phyloP scores from a whole-genome alignment of 2,113 vertebrate genomes.

The Ptychochromis oligacanthus region DNA sequence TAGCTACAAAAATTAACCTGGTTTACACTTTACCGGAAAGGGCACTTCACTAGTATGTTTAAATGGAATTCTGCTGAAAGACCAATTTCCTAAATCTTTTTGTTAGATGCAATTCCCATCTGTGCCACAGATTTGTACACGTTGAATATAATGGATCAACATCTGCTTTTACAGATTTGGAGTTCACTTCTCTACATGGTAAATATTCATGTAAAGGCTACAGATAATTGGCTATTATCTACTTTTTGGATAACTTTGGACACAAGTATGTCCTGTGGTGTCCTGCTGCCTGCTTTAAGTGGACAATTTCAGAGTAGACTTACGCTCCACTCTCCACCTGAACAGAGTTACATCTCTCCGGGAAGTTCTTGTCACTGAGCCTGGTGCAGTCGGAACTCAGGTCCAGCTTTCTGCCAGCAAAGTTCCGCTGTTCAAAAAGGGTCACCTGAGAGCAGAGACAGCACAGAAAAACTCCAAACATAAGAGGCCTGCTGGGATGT shows the following conservation, averaged over 20 bases:
- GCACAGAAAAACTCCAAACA: neutral
- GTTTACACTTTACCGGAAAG: no score
- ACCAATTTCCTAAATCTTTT: no score
- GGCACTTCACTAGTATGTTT: no score
- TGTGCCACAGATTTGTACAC: no score
- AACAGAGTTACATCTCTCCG: slow-evolving; percentile 84
- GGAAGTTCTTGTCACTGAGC: slow-evolving; percentile 81
- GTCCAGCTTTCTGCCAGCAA: slow-evolving; percentile 79
- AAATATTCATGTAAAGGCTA: rapidly evolving
- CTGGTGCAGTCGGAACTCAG: slow-evolving; percentile 79
- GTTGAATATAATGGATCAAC: no score
- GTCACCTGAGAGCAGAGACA: slow-evolving; percentile 72
- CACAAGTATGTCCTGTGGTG: neutral
- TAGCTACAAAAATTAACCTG: no score
- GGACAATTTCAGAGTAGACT: slow-evolving; percentile 44
- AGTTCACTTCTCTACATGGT: no score
- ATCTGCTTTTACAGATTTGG: no score
- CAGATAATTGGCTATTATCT: neutral
- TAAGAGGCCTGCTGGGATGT: neutral
- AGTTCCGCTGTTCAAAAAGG: slow-evolving; percentile 84
- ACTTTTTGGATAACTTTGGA: neutral
- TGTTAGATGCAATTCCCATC: no score
- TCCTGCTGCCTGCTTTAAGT: neutral
- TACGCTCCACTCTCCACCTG: slow-evolving; percentile 83
- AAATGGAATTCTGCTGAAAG: no score